A percentile compares a stretch with the other conserved stretches of the same genome.
Evolutionary conservation across 2,797 vertebrate genomes (phyloP).

Genomic region (Vultur gryphus): DNA sequence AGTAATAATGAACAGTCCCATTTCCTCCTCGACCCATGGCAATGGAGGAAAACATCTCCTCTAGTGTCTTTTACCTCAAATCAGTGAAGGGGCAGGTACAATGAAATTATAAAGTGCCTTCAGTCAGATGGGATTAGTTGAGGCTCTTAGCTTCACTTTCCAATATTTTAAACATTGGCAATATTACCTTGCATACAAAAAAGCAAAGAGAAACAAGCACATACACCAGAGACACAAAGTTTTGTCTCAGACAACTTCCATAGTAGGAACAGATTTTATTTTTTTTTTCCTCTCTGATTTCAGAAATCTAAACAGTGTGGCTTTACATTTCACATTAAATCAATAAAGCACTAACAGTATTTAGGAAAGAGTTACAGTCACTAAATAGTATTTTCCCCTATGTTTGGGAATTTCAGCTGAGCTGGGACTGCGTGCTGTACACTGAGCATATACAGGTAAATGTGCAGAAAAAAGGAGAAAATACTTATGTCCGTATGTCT

Average conservation of each 20-base stretch:
- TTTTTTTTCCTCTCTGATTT: neutral
- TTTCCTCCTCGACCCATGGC: neutral
- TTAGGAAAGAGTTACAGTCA: neutral
- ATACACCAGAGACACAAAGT: neutral
- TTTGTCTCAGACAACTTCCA: neutral
- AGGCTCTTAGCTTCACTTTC: neutral
- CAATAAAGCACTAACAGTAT: neutral
- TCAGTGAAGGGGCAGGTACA: neutral
- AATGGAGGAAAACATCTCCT: neutral
- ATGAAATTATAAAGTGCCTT: neutral
- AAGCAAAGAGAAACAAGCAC: neutral
- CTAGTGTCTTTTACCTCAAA: neutral
- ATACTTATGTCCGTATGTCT: neutral
- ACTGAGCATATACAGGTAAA: neutral
- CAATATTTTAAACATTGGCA: neutral
- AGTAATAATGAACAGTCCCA: rapidly evolving
- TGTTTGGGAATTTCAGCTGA: neutral
- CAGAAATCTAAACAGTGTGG: neutral
- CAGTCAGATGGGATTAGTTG: neutral
- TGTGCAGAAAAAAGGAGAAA: neutral
- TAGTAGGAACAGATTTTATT: neutral
- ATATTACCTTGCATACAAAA: neutral
- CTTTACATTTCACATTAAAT: neutral
- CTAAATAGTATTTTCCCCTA: neutral
- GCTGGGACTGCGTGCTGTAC: neutral